Conservation (phyloP, 1,140 invertebrate genomes). For the Palaemon carinicauda region DNA sequence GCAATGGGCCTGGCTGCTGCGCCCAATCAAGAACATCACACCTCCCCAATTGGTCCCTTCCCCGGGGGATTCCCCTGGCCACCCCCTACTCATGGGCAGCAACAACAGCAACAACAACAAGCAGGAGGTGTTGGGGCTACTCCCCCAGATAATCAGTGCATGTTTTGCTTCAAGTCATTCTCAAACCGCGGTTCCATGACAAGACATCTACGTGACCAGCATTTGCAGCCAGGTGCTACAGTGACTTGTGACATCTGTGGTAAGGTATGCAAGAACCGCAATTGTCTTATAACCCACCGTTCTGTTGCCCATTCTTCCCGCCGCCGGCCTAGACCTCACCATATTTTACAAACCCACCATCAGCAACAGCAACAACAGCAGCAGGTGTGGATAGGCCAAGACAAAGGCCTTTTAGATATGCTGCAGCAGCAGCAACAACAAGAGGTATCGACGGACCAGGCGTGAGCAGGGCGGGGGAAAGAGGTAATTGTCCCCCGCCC, state of each 20-base stretch:
- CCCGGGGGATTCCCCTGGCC: conserved; percentile 42
- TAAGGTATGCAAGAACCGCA: conserved; percentile 79
- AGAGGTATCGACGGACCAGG: conserved; percentile 44
- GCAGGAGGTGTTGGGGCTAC: conserved; percentile 62
- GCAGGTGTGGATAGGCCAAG: conserved; percentile 25
- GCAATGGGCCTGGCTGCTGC: conserved; percentile 38
- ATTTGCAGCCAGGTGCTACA: conserved; percentile 61
- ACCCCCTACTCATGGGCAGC: conserved; percentile 29
- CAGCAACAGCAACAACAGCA: conserved; percentile 3
- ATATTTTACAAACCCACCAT: neutral
- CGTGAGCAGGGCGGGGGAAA: conserved; percentile 24
- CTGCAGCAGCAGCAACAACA: conserved; percentile 25
- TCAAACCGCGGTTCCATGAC: conserved; percentile 60
- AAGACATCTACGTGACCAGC: conserved; percentile 57
- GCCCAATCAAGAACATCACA: conserved; percentile 26
- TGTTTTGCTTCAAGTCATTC: conserved; percentile 59
- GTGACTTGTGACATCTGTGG: conserved; percentile 77
- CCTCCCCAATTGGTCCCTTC: conserved; percentile 46
- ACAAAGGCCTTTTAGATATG: neutral
- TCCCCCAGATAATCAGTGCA: conserved; percentile 74
- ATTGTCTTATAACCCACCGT: conserved; percentile 80
- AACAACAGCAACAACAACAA: conserved; percentile 20
- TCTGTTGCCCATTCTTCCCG: conserved; percentile 77
- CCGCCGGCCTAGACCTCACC: conserved; percentile 64
- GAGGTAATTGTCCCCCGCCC: conserved; percentile 9